A percentile compares a stretch with the other conserved stretches of the same genome.
Evolutionary conservation across 2,113 vertebrate genomes (phyloP).

Genomic region (Aythya baeri): DNA sequence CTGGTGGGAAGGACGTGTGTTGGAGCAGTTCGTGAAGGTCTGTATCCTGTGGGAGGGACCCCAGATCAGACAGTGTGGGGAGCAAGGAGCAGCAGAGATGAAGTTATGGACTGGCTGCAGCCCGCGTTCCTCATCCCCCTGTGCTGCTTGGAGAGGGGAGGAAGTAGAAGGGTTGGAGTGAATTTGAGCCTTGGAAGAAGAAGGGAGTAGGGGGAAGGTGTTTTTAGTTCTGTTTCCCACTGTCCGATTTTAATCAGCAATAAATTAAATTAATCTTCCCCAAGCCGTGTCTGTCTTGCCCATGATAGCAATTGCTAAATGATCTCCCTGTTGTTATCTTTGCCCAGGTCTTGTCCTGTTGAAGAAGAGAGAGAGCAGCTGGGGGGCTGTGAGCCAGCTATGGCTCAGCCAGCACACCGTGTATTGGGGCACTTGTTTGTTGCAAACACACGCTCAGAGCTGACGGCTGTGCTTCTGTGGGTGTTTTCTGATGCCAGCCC

Average conservation of each 20-base stretch:
- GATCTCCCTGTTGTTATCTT: too few relatives aligned
- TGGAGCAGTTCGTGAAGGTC: not conserved
- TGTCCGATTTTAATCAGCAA: not conserved
- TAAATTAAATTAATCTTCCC: not conserved
- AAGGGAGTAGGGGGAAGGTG: not conserved
- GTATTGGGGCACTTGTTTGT: not conserved
- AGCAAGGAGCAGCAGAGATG: not conserved
- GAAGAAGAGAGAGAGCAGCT: not conserved
- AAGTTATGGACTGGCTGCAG: too few relatives aligned
- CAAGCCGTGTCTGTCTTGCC: not conserved
- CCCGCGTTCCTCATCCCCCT: not conserved
- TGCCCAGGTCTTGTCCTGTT: too few relatives aligned
- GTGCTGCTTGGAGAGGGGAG: rapidly evolving
- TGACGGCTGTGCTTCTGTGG: not conserved
- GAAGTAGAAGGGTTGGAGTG: not conserved
- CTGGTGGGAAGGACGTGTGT: not conserved
- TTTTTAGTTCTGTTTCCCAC: not conserved
- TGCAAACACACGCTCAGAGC: not conserved
- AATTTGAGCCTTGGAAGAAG: not conserved
- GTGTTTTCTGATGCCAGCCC: not conserved
- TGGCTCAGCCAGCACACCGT: not conserved
- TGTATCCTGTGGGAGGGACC: not conserved
- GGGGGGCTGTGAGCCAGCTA: not conserved
- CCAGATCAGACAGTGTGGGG: rapidly evolving
- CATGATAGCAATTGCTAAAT: rapidly evolving